A percentile compares a stretch with the other conserved stretches of the same genome.
These are phyloP conservation scores for Operophtera brumata DNA, from an alignment of 2,888 invertebrate species.

Conservation along the genomic window DNA sequence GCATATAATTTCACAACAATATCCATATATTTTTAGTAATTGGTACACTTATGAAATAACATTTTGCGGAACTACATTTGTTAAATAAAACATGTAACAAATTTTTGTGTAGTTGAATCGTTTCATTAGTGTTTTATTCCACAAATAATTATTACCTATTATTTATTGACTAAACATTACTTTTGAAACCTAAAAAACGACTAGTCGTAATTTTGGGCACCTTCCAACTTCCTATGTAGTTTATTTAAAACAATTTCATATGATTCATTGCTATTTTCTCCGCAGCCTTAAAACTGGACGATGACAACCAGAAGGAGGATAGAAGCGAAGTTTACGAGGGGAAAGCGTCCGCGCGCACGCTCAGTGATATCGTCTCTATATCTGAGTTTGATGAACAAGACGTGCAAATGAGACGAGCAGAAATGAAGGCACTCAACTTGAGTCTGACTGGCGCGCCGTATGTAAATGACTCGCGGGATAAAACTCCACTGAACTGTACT, in stretches of 20 bases:
- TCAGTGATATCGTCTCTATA: constrained; percentile 87
- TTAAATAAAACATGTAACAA: no score
- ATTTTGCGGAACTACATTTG: no score
- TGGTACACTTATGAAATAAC: no score
- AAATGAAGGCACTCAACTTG: constrained; percentile 57
- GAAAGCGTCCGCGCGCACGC: constrained; percentile 84
- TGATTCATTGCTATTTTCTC: constrained; percentile 46
- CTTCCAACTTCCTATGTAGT: constrained; percentile 50
- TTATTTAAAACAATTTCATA: constrained; percentile 39
- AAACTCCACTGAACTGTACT: constrained; percentile 52
- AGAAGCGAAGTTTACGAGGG: constrained; percentile 70
- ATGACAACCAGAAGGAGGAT: constrained; percentile 73
- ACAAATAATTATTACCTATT: no score
- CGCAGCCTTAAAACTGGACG: constrained; percentile 81
- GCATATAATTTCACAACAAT: no score
- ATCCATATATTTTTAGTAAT: no score
- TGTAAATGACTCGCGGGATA: constrained; percentile 45
- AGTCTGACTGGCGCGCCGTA: constrained; percentile 50
- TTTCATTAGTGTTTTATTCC: no score
- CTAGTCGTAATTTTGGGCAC: constrained; percentile 47
- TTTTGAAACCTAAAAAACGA: constrained; percentile 35
- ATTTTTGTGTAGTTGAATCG: no score
- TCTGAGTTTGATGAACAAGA: constrained; percentile 86
- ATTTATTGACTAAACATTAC: no score
- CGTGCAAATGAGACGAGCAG: constrained; percentile 76